These are phyloP conservation scores for Sphaeridia pumilis DNA, from an alignment of 2,888 invertebrate genomes.

Conservation along the genomic window DNA sequence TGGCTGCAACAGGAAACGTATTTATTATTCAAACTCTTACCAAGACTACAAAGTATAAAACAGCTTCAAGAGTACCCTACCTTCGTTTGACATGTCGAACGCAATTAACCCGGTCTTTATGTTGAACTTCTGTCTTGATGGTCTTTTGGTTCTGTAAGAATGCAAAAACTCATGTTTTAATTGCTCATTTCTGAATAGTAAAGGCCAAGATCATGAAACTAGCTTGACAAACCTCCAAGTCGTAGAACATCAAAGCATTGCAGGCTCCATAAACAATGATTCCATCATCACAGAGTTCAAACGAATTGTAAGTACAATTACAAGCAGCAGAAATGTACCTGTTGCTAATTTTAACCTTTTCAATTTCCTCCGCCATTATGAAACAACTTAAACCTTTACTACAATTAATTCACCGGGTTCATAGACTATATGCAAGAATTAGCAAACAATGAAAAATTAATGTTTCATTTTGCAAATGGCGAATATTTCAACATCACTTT, in stretches of 20 bases:
- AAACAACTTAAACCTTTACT: background rate
- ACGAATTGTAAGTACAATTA: constrained; percentile 33
- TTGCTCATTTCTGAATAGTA: background rate
- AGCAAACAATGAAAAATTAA: background rate
- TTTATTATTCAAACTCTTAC: no score
- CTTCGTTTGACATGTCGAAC: constrained; percentile 50
- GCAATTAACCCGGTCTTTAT: constrained; percentile 60
- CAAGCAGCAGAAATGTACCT: constrained; percentile 31
- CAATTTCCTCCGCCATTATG: background rate
- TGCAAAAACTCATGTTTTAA: constrained; percentile 1
- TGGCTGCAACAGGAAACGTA: no score
- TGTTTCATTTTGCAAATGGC: background rate
- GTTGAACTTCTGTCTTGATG: constrained; percentile 48
- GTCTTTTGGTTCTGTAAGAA: constrained; percentile 49
- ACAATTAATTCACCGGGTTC: background rate
- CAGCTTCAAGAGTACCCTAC: constrained; percentile 28
- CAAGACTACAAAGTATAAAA: constrained; percentile 7
- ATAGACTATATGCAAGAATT: background rate
- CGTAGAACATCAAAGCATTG: constrained; percentile 27
- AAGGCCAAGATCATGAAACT: background rate
- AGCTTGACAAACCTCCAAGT: constrained; percentile 21
- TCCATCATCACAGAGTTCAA: constrained; percentile 20
- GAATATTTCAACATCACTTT: background rate
- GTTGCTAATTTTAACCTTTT: constrained; percentile 13
- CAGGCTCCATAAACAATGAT: constrained; percentile 27